Percentiles rank a stretch among this genome's conserved stretches.
Conservation (phyloP, 2,113 vertebrate species). For the Phylloscopus trochiloides region DNA sequence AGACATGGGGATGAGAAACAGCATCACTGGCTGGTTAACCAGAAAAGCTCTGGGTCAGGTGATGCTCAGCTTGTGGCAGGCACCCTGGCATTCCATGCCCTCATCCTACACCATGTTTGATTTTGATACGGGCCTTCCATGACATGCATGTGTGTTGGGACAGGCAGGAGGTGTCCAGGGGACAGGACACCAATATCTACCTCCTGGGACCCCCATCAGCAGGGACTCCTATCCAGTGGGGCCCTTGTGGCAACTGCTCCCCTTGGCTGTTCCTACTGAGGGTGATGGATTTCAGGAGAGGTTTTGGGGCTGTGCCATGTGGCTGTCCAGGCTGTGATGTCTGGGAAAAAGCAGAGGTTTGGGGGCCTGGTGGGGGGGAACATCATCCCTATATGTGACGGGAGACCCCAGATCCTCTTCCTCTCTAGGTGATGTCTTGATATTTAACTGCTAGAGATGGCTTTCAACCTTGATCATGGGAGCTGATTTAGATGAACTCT, state of each 20-base stretch:
- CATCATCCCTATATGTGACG: rapidly evolving
- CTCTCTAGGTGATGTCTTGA: neutral
- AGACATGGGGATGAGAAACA: neutral
- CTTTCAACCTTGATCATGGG: neutral
- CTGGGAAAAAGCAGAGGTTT: neutral
- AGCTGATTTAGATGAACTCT: neutral
- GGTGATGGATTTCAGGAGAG: neutral
- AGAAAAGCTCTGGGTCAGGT: neutral
- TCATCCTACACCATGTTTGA: neutral
- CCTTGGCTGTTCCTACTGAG: neutral
- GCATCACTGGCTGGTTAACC: neutral
- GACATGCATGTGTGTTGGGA: neutral
- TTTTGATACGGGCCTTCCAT: neutral
- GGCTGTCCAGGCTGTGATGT: neutral
- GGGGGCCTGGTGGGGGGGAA: neutral
- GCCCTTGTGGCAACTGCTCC: neutral
- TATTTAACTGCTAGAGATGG: neutral
- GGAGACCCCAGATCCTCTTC: neutral
- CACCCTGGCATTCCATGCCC: neutral
- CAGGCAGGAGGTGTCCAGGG: neutral
- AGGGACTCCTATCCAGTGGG: neutral
- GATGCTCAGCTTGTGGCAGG: rapidly evolving
- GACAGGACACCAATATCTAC: rapidly evolving
- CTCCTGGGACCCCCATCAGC: neutral
- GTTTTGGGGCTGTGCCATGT: neutral